Evolutionary conservation across 2,888 invertebrate species (phyloP).

Genomic region (Entomobrya proxima): DNA sequence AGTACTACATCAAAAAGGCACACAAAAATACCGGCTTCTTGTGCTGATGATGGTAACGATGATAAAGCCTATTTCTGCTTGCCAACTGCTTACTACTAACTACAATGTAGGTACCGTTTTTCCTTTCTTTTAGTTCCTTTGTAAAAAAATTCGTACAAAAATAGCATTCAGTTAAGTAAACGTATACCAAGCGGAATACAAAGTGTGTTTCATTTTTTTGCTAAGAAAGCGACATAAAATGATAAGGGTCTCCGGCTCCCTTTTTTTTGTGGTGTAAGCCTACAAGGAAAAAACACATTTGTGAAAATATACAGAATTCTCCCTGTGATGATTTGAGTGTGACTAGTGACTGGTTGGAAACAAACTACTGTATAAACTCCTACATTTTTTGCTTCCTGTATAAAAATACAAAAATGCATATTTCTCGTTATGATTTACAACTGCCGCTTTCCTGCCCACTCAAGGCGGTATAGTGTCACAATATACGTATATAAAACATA

Average conservation of each 20-base stretch:
- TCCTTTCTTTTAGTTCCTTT: not conserved
- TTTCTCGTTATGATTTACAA: slow-evolving; percentile 57
- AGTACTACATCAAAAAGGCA: slow-evolving; percentile 3
- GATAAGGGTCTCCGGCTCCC: slow-evolving; percentile 31
- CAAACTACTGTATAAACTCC: slow-evolving; percentile 3
- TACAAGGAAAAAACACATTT: not conserved
- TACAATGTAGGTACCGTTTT: not conserved
- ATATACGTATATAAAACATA: not conserved
- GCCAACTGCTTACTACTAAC: slow-evolving; percentile 5
- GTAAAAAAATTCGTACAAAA: not conserved
- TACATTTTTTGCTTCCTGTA: not conserved
- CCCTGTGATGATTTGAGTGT: not conserved
- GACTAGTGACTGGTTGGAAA: slow-evolving; percentile 25
- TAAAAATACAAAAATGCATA: slow-evolving; percentile 2
- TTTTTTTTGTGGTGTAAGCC: not conserved
- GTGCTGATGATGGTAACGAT: not conserved
- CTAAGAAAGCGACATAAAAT: slow-evolving; percentile 41
- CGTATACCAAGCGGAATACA: not conserved
- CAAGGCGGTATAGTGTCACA: not conserved
- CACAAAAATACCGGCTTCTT: not conserved
- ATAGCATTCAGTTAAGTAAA: not conserved
- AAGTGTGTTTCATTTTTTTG: not conserved
- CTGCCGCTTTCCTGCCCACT: slow-evolving; percentile 45
- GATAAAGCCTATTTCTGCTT: not conserved
- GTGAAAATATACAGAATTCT: too few species aligned